Percentiles rank a stretch among this genome's conserved stretches.
These are phyloP conservation scores for Agrochola macilenta DNA, from an alignment of 2,888 invertebrate genomes.

Conservation along the genomic window DNA sequence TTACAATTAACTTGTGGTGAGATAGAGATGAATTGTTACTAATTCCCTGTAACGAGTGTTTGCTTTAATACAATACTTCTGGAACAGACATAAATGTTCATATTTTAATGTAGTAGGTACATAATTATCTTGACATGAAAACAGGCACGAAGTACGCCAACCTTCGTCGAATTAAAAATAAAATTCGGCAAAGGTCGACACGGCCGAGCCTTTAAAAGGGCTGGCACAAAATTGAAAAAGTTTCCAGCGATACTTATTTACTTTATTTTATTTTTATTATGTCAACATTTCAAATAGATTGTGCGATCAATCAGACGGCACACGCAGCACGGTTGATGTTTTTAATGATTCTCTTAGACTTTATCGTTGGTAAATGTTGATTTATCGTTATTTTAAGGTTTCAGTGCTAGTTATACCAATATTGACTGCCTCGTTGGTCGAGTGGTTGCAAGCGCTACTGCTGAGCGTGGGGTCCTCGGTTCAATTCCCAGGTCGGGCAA, in stretches of 20 bases:
- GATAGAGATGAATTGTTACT: no score
- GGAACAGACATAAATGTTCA: background rate
- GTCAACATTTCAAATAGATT: constrained; percentile 34
- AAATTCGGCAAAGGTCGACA: constrained; percentile 39
- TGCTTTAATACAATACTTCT: no score
- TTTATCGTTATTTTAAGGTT: constrained; percentile 14
- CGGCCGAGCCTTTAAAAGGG: constrained; percentile 12
- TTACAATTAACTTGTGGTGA: no score
- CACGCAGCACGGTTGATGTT: background rate
- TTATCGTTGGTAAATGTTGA: background rate
- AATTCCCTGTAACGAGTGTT: no score
- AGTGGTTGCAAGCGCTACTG: no score
- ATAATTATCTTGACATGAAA: constrained; percentile 12
- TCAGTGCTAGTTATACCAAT: background rate
- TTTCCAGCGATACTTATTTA: constrained; percentile 9
- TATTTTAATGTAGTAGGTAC: background rate
- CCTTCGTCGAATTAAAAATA: constrained; percentile 43
- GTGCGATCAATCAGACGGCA: constrained; percentile 29
- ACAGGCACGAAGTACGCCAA: background rate
- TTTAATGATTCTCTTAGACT: constrained; percentile 4
- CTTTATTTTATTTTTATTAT: constrained; percentile 17
- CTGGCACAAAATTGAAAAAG: constrained; percentile 47
- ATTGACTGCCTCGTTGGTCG: background rate
- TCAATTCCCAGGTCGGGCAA: no score
- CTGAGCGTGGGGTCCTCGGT: no score